A percentile compares a stretch with the other conserved stretches of the same genome.
phyloP scores from a whole-genome alignment of 1,140 invertebrate genomes.

The Dysdera silvatica region DNA sequence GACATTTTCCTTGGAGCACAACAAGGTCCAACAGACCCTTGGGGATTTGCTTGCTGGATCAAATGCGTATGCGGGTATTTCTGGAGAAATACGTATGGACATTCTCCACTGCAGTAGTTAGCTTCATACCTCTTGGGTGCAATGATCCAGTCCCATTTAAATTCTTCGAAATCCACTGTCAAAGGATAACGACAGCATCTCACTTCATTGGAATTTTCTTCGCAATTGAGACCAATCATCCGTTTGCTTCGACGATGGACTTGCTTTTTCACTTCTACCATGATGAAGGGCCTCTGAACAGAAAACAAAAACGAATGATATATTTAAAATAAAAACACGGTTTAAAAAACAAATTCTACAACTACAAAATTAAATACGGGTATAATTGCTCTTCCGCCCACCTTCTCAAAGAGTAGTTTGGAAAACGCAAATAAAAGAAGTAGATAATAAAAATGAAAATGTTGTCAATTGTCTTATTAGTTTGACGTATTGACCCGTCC shows the following conservation, averaged over 20 bases:
- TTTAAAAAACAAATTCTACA: too few species aligned
- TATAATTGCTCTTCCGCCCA: not conserved
- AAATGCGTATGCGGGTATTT: slow-evolving; percentile 90
- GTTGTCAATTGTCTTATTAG: not conserved
- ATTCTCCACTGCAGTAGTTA: slow-evolving; percentile 92
- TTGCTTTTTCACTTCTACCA: slow-evolving; percentile 60
- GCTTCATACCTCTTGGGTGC: slow-evolving; percentile 92
- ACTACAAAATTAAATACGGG: not conserved
- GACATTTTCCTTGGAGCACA: slow-evolving; percentile 82
- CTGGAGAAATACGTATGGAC: slow-evolving; percentile 76
- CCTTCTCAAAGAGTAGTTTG: not conserved
- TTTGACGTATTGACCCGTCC: too few species aligned
- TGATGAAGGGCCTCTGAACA: slow-evolving; percentile 70
- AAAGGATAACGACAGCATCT: slow-evolving; percentile 83
- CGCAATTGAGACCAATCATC: slow-evolving; percentile 67
- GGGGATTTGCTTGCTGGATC: slow-evolving; percentile 62
- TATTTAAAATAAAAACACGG: too few species aligned
- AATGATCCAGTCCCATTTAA: slow-evolving; percentile 98
- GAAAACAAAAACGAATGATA: too few species aligned
- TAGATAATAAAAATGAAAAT: not conserved
- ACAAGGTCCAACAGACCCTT: slow-evolving; percentile 68
- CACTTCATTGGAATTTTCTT: slow-evolving; percentile 64
- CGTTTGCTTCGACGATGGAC: slow-evolving; percentile 58
- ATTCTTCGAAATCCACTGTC: slow-evolving; percentile 89
- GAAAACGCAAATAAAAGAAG: not conserved